Conservation (phyloP, 2,888 invertebrate species). For the Biston stratarius region DNA sequence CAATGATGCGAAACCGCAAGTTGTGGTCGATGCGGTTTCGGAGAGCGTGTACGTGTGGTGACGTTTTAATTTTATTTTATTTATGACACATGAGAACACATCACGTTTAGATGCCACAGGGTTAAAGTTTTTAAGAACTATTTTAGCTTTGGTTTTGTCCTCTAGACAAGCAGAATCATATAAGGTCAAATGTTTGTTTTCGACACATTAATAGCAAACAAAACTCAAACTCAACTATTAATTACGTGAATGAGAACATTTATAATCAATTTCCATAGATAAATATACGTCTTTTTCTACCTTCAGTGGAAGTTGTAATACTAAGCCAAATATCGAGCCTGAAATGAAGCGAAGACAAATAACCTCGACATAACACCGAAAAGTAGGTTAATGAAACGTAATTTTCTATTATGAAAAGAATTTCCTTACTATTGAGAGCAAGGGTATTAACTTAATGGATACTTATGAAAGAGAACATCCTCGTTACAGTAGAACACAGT, state of each 20-base stretch:
- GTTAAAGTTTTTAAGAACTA: background rate
- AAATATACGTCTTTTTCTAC: background rate
- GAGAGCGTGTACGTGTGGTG: slow-evolving; percentile 5
- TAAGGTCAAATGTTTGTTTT: background rate
- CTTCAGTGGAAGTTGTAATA: background rate
- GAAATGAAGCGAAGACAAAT: slow-evolving; percentile 27
- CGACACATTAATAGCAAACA: background rate
- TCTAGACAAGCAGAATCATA: slow-evolving; percentile 5
- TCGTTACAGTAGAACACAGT: slow-evolving; percentile 9
- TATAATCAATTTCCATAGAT: background rate
- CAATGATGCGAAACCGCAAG: slow-evolving; percentile 60
- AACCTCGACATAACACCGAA: slow-evolving; percentile 21
- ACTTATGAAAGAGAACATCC: slow-evolving; percentile 26
- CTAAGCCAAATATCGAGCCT: slow-evolving; percentile 12
- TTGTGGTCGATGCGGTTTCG: slow-evolving; percentile 61
- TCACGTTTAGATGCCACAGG: background rate
- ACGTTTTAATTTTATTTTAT: slow-evolving; percentile 19
- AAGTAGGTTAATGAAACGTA: slow-evolving; percentile 42
- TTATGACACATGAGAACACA: background rate
- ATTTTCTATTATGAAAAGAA: slow-evolving; percentile 36
- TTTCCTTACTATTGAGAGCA: slow-evolving; percentile 35
- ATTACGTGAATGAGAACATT: background rate
- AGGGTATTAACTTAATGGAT: slow-evolving; percentile 37
- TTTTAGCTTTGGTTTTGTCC: background rate
- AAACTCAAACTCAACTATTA: background rate